Base-by-base conservation (phyloP, 1,140 invertebrate genomes). In the Diabrotica undecimpunctata region DNA sequence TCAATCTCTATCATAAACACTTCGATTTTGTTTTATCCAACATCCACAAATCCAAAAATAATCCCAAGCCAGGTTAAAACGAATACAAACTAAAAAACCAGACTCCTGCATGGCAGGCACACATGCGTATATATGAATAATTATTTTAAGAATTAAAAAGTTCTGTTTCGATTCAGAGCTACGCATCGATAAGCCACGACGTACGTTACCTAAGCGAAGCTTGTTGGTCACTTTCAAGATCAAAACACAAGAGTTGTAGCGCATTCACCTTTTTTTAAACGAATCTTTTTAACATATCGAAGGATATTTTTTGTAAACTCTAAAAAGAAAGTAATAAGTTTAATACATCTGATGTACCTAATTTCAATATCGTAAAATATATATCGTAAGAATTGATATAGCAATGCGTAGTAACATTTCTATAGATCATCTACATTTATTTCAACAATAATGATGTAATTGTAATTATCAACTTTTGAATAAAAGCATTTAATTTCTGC, bases 141-240 rank as follows among this genome's bases (percentile, higher is more conserved):
- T 69, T 69, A 69, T 69, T 69, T 69, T 69, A 66, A 64, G 68
- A 69, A 69, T 46, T 69, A 69, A 66, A 66, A 69, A 64, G 35
- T 54, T 64, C 67, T 58, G 62, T 62, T 65, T 65, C 67, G 62
- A 67, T 66, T 61, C 41, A 41, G 37, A 46, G 12, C 12, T 13
- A 35, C 13, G 35, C 10, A 11, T 38, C 14, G 10, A 38, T 41
- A 13, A 64, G 56, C 39, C 9, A 54, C 41, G 62, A 67, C 68
- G 2, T 59, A 69, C 65, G 68, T 65, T 13, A 0, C 39, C 38
- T 5, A 13, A 12, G 35, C 39, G 50, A 53, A 25, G 13, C 36
- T 11, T 36, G 11, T n/a, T 54, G 6, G 11, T 4, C 38, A 5
- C 14, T 51, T 62, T 46, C 2, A 46, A 10, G 8, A 46, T 46